These are phyloP conservation scores for Cathartes aura DNA, from an alignment of 2,113 vertebrate genomes.

Conservation along the genomic window DNA sequence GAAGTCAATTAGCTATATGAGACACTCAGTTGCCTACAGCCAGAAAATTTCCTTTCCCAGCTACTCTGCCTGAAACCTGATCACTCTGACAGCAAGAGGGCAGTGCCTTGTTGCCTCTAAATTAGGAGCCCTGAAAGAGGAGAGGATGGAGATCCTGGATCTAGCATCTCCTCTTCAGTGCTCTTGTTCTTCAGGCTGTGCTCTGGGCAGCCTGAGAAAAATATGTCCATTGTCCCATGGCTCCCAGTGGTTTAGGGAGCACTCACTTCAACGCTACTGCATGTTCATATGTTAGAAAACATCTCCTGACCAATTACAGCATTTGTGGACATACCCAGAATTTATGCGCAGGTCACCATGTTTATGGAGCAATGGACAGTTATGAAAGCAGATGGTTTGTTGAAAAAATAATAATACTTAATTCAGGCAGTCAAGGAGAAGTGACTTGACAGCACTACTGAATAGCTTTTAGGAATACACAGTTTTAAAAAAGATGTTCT, in stretches of 20 bases:
- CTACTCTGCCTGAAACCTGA: neutral
- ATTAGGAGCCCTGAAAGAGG: neutral
- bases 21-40: neutral
- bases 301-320: neutral
- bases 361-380: neutral
- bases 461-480: neutral
- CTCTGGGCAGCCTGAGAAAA: neutral
- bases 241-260: neutral
- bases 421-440: neutral
- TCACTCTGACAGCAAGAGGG: neutral
- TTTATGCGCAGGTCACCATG: fast-evolving
- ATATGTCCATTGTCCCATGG: fast-evolving
- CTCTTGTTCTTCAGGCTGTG: neutral
- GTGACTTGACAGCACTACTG: neutral
- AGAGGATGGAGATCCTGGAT: neutral
- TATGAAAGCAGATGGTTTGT: neutral
- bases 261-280: neutral
- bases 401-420: neutral
- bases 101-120: neutral
- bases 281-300: neutral
- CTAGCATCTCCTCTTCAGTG: neutral
- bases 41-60: neutral
- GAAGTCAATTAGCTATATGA: neutral
- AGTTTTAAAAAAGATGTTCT: neutral
- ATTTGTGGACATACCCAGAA: neutral